Percentiles rank a stretch among this genome's conserved stretches.
Evolutionary conservation across 2,888 invertebrate species (phyloP).

Genomic region (Eupithecia dodoneata): DNA sequence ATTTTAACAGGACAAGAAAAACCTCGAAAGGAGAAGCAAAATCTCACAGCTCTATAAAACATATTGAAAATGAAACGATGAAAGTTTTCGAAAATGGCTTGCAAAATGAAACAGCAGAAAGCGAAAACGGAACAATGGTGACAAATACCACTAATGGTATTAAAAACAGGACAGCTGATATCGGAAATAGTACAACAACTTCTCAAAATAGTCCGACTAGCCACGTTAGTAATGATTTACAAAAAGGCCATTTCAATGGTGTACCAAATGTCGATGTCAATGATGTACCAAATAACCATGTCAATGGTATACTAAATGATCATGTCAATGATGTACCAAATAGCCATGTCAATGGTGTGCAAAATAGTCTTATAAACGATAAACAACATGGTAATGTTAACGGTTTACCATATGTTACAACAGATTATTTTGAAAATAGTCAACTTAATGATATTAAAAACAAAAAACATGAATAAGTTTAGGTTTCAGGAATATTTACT

Average conservation of each 20-base stretch:
- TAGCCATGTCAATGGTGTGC: neutral
- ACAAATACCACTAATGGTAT: neutral
- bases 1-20: neutral
- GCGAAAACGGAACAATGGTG: neutral
- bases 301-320: neutral
- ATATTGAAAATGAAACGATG: neutral
- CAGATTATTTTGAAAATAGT: neutral
- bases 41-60: neutral
- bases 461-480: neutral
- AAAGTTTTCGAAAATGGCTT: neutral
- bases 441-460: neutral
- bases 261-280: neutral
- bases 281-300: neutral
- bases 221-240: neutral
- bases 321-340: neutral
- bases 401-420: neutral
- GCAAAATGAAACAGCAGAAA: neutral
- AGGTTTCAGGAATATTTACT: neutral
- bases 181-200: neutral
- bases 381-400: neutral
- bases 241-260: neutral
- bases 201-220: neutral
- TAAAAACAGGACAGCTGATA: neutral
- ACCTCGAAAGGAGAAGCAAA: neutral
- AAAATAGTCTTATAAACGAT: neutral